phyloP scores from a whole-genome alignment of 1,140 invertebrate species.

The Colletes latitarsis region DNA sequence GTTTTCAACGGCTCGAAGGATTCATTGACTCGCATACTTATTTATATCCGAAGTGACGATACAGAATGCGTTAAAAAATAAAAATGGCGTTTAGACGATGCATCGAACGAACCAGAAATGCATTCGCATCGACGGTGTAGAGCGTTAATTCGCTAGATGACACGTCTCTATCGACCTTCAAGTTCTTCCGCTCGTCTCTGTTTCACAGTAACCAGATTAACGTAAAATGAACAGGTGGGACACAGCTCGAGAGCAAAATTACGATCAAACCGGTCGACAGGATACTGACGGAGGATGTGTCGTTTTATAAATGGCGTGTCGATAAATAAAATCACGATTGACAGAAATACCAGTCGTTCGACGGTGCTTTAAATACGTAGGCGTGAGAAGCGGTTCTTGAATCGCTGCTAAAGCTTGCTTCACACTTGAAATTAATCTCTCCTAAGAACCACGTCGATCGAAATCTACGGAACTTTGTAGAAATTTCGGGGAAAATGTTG shows the following conservation, averaged over 20 bases:
- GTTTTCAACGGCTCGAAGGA: neutral
- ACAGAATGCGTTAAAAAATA: neutral
- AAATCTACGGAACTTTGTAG: too few species aligned
- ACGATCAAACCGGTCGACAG: conserved; percentile 20
- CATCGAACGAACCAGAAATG: neutral
- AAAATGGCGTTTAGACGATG: neutral
- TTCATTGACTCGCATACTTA: neutral
- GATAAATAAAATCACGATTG: conserved; percentile 29
- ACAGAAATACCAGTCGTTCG: conserved; percentile 17
- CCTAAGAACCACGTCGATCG: too few species aligned
- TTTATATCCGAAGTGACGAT: neutral
- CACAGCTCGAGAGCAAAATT: neutral
- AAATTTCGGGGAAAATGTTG: too few species aligned
- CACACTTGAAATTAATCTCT: neutral
- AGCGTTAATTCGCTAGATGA: conserved; percentile 4
- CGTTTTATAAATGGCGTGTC: conserved; percentile 47
- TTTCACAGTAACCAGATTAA: conserved; percentile 34
- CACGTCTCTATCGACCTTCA: neutral
- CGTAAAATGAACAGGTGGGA: neutral
- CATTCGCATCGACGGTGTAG: neutral
- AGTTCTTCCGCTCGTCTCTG: neutral
- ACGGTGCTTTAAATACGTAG: conserved; percentile 15
- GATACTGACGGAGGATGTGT: conserved; percentile 20
- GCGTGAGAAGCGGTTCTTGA: neutral
- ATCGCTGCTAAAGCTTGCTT: conserved; percentile 6